Conservation (phyloP, 37 sponge, comb jelly and placozoan species). For the Bolinopsis microptera region DNA sequence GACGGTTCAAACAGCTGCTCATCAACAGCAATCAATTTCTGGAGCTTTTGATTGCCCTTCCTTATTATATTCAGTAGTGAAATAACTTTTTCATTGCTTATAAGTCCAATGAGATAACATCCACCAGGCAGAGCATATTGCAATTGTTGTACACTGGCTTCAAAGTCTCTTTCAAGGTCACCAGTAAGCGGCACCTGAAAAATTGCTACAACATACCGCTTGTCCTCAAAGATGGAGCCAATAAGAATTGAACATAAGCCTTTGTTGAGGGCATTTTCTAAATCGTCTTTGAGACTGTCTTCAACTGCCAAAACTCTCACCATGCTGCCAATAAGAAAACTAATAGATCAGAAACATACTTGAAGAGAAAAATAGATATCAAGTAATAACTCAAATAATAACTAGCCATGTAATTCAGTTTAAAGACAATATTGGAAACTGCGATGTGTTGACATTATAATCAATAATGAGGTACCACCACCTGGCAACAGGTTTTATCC, state of each 20-base stretch:
- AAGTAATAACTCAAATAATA: no score
- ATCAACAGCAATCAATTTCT: slow-evolving; percentile 9
- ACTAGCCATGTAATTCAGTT: no score
- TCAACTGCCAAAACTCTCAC: background rate
- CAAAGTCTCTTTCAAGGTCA: slow-evolving; percentile 17
- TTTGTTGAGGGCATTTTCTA: background rate
- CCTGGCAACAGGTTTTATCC: no score
- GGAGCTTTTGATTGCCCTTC: background rate
- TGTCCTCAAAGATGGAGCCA: slow-evolving; percentile 14
- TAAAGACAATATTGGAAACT: no score
- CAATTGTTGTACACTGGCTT: background rate
- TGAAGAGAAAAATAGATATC: no score
- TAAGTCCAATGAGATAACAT: slow-evolving; percentile 23
- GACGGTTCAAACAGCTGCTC: slow-evolving; percentile 7
- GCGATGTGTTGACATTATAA: no score
- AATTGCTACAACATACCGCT: background rate
- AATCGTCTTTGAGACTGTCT: background rate
- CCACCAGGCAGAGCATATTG: slow-evolving; percentile 49
- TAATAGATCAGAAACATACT: no score
- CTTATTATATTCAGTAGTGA: slow-evolving; percentile 19
- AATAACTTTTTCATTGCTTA: slow-evolving; percentile 25
- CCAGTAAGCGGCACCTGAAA: background rate
- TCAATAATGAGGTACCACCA: no score
- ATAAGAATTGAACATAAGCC: slow-evolving; percentile 14
- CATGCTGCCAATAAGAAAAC: no score